Conservation (phyloP, 2,113 vertebrate genomes). For the Eretmochelys imbricata region DNA sequence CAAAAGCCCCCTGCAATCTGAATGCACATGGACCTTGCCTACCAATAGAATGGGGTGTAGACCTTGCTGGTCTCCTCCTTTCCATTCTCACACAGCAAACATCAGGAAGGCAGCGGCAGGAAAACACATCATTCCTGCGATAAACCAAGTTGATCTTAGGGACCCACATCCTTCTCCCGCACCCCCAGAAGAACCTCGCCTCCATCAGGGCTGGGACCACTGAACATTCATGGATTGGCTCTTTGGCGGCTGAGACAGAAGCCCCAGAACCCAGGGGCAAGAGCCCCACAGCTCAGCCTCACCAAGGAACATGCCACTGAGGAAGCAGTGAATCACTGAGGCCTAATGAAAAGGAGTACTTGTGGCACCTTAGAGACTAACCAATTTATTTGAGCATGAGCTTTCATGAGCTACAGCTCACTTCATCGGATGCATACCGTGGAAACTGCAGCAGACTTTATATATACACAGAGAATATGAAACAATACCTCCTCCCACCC, state of each 20-base stretch:
- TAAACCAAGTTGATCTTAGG: neutral
- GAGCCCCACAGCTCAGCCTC: neutral
- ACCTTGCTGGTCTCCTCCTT: neutral
- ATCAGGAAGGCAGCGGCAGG: neutral
- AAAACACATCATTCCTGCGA: neutral
- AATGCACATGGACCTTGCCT: fast-evolving
- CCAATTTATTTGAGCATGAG: too few relatives aligned
- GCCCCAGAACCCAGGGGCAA: neutral
- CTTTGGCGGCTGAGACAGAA: neutral
- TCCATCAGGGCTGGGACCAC: too few relatives aligned
- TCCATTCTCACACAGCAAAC: neutral
- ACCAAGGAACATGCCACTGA: neutral
- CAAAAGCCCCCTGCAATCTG: neutral
- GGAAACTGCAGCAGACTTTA: too few relatives aligned
- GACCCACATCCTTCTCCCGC: neutral
- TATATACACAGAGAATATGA: too few relatives aligned
- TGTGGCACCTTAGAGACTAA: too few relatives aligned
- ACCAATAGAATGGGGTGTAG: neutral
- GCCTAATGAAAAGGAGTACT: too few relatives aligned
- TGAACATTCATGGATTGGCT: neutral
- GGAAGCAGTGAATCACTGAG: constrained; percentile 6
- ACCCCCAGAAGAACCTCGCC: neutral
- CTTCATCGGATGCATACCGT: too few relatives aligned
- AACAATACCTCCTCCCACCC: too few relatives aligned
- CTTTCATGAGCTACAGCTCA: too few relatives aligned